These are phyloP conservation scores for Ochlodes sylvanus DNA, from an alignment of 2,888 invertebrate species.

Conservation along the genomic window DNA sequence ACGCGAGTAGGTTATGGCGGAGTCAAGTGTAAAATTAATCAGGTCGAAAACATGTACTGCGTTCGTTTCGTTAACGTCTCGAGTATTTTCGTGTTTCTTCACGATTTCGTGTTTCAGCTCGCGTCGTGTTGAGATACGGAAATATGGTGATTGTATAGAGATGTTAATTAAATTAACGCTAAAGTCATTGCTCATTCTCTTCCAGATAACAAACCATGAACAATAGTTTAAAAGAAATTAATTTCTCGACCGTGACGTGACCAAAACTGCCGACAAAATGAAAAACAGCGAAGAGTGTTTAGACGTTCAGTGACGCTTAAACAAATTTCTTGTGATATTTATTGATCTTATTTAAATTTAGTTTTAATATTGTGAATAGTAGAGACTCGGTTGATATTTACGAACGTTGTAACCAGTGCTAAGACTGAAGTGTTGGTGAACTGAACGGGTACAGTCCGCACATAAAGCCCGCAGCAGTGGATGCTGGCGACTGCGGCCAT, in stretches of 20 bases:
- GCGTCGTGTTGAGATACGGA: too few relatives aligned
- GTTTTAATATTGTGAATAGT: conserved; percentile 54
- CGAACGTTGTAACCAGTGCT: conserved; percentile 42
- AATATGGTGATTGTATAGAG: neutral
- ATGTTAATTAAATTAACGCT: neutral
- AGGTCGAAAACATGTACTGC: conserved; percentile 31
- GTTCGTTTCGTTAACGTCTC: neutral
- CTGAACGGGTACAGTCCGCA: conserved; percentile 55
- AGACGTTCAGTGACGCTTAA: conserved; percentile 60
- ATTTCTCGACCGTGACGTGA: conserved; percentile 71
- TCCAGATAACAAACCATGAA: conserved; percentile 61
- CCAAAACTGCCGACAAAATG: conserved; percentile 71
- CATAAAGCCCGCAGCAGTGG: conserved; percentile 64
- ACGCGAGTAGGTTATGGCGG: conserved; percentile 33
- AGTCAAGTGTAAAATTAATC: conserved; percentile 58
- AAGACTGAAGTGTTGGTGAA: conserved; percentile 49
- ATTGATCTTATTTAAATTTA: conserved; percentile 72
- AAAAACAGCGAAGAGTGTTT: conserved; percentile 84
- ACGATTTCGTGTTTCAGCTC: too few relatives aligned
- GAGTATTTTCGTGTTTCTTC: too few relatives aligned
- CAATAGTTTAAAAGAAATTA: conserved; percentile 58
- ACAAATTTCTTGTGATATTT: conserved; percentile 75
- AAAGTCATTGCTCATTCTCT: conserved; percentile 34
- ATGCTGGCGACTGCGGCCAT: conserved; percentile 75
- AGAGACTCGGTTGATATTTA: conserved; percentile 32